Evolutionary conservation across 2,888 invertebrate species (phyloP), one percentile per base, ranked within the genome.

Genomic region (Drosophila nigritarsus): DNA sequence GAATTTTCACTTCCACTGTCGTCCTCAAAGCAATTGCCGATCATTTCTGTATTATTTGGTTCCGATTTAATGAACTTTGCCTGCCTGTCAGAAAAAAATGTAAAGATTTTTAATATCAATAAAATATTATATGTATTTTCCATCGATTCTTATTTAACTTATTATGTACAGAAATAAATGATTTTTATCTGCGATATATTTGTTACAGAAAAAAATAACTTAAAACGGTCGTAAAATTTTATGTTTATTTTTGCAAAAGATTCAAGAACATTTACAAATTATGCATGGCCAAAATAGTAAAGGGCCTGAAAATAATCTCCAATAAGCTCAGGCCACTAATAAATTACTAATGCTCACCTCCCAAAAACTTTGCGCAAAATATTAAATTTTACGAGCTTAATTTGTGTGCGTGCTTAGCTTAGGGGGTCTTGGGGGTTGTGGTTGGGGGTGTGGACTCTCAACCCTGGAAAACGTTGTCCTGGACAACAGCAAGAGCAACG

Each of bases 301-400:
- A 62, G 63, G 51, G 32, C 27, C 29, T 29, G 34, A 27, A 56
- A 24, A 49, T 61, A 70, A 67, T 66, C 62, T 67, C 29, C 30
- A 38, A 54, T 54, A 59, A 51, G 50, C 67, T 49, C 62, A 63
- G 59, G 66, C 68, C 65, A 68, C 82, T 78, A 82, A 90, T 90
- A 90, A 90, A 87, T 90, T 87, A 78, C 73, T 75, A 70, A 75
- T 76, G 56, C 68, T 70, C 69, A 82, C 77, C 80, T 83, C 66
- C 58, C 60, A 29, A 65, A 70, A 62, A 76, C 72, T 82, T 71
- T 69, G 67, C 27, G 54, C 64, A 78, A 87, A 89, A 88, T 88
- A 88, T 88, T 88, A 88, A 88, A 88, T 88, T 88, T 88, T 90
- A 88, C 90, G 87, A 89, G 77, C 78, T 88, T 88, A 88, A 88